These are phyloP conservation scores for Nannoperca australis DNA, from an alignment of 2,797 vertebrate genomes.

Conservation along the genomic window DNA sequence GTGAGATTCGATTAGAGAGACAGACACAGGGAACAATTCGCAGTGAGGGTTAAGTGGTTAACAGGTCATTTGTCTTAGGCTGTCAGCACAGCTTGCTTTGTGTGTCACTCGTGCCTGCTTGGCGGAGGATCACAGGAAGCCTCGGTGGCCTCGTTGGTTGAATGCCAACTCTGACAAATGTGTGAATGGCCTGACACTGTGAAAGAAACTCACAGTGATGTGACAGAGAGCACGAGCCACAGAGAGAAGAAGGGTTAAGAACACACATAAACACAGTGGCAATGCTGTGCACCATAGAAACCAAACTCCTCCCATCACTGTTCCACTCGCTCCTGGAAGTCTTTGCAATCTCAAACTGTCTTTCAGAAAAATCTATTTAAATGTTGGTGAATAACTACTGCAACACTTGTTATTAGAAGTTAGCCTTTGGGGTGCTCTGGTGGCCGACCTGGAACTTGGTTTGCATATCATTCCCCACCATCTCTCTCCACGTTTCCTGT, in stretches of 20 bases:
- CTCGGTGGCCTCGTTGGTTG: constrained; percentile 47
- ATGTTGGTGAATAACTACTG: background rate
- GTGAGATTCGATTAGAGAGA: constrained; percentile 26
- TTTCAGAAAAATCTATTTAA: background rate
- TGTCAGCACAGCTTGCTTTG: constrained; percentile 54
- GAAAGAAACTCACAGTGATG: constrained; percentile 1
- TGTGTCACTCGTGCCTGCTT: constrained; percentile 52
- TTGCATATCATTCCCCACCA: background rate
- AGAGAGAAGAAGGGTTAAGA: background rate
- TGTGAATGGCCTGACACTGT: constrained; percentile 19
- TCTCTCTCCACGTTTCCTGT: background rate
- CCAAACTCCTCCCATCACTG: background rate
- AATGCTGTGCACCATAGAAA: background rate
- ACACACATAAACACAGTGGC: background rate
- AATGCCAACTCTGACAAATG: constrained; percentile 33
- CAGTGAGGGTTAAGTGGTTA: constrained; percentile 43
- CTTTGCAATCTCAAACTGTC: background rate
- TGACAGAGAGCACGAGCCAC: background rate
- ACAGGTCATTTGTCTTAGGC: constrained; percentile 64
- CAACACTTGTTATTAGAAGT: background rate
- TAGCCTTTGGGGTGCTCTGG: background rate
- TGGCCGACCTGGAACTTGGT: background rate
- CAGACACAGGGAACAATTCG: constrained; percentile 5
- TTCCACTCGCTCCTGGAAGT: background rate
- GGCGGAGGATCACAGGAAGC: constrained; percentile 40